Evolutionary conservation across 2,888 invertebrate genomes (phyloP).

Genomic region (Drosophila merina): DNA sequence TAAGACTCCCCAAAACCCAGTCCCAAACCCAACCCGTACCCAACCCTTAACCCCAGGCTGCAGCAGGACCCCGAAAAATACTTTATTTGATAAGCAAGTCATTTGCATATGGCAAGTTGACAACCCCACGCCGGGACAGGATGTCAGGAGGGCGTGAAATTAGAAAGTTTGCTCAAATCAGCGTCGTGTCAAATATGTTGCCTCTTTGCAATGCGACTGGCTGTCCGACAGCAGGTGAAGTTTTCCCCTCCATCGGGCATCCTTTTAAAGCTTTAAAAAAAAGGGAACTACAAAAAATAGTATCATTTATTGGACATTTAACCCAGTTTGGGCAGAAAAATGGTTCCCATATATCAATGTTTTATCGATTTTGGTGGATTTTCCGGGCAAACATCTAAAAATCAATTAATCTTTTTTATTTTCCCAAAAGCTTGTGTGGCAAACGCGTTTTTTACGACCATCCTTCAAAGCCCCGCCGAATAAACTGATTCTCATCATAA

Average conservation of each 20-base stretch:
- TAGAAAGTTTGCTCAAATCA: conserved; percentile 56
- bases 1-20: not conserved
- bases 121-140: conserved; percentile 37
- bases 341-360: conserved; percentile 6
- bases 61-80: conserved; percentile 36
- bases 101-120: conserved; percentile 72
- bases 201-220: conserved; percentile 16
- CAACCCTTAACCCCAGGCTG: conserved; percentile 5
- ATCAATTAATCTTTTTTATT: conserved; percentile 19
- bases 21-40: not conserved
- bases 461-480: conserved; percentile 11
- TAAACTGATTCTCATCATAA: conserved; percentile 29
- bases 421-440: not conserved
- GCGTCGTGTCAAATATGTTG: conserved; percentile 67
- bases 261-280: not conserved
- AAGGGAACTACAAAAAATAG: not conserved
- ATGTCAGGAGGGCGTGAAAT: conserved; percentile 23
- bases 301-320: not conserved
- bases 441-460: conserved; percentile 22
- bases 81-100: conserved; percentile 76
- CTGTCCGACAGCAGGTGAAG: not conserved
- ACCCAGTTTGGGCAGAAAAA: not conserved
- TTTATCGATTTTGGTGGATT: conserved; percentile 20
- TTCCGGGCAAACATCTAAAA: conserved; percentile 11
- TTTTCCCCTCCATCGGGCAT: not conserved